Evolutionary conservation across 2,113 vertebrate species (phyloP), one percentile per base, ranked within the genome.

Genomic region (Myotis lucifugus): DNA sequence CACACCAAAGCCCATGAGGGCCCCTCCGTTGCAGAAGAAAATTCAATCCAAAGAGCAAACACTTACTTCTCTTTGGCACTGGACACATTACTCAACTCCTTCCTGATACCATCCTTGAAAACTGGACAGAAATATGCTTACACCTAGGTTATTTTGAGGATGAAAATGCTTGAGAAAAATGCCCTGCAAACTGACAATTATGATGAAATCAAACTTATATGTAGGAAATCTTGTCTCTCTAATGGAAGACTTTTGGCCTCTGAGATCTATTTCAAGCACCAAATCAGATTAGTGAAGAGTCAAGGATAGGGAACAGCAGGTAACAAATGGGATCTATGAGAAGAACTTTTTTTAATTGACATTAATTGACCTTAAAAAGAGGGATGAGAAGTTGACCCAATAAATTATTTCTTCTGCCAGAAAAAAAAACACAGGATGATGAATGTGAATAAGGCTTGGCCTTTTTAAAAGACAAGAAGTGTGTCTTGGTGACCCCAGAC

Each of bases 281-380:
- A 94, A 69, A 56, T 29, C 69, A 95, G 42, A 91, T 64, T 29
- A 74, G 42, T 34, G 10, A 83, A 91, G 61, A 91, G 34, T 46
- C 74, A 74, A 78, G 37, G 48, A 88, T 64, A 89, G 74, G 66
- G n/a, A 93, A 69, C 4, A 72, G 40, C 64, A 88, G 46, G 66
- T 78, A 93, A 73, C 3, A 2, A 69, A 85, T 32, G 27, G 18
- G 56, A 52, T 92, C 95, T 54, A 81, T 72, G 77, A 77, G 56
- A 88, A 85, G 95, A 76, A 5, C 6, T 19, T 85, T 81, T 86
- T 83, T 40, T 56, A 64, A 95, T 48, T 85, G 67, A 59, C 34
- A 84, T 87, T 74, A 73, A 91, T 69, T 97, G 50, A 54, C 40
- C 89, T 94, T 93, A 86, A 91, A 82, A 93, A 69, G 74, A 93